Evolutionary conservation across 2,888 invertebrate genomes (phyloP).

Genomic region (Chydorus sphaericus): DNA sequence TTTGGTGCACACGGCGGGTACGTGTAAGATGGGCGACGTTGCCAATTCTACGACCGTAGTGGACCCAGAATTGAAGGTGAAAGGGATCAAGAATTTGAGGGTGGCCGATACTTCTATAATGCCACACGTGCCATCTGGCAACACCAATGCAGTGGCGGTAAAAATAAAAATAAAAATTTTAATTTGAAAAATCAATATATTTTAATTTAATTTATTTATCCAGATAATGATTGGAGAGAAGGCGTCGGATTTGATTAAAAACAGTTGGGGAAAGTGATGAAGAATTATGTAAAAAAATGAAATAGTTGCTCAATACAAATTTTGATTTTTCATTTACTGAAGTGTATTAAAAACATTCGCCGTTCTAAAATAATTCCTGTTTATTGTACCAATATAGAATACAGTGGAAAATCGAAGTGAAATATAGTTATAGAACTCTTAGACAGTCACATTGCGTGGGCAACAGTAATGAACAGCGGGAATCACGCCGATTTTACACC

Average conservation of each 20-base stretch:
- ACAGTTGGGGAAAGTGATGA: neutral
- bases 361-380: too few species aligned
- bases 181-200: neutral
- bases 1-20: slow-evolving; percentile 77
- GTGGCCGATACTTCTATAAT: slow-evolving; percentile 78
- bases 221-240: slow-evolving; percentile 4
- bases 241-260: slow-evolving; percentile 12
- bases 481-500: too few species aligned
- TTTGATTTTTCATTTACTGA: too few species aligned
- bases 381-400: too few species aligned
- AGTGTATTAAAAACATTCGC: too few species aligned
- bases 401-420: too few species aligned
- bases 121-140: slow-evolving; percentile 76
- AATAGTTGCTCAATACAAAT: too few species aligned
- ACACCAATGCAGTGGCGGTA: slow-evolving; percentile 67
- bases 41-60: slow-evolving; percentile 67
- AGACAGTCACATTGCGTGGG: too few species aligned
- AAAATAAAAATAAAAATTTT: neutral
- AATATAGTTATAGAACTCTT: too few species aligned
- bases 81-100: slow-evolving; percentile 59
- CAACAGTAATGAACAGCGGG: too few species aligned
- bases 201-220: neutral
- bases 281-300: neutral
- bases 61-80: slow-evolving; percentile 57
- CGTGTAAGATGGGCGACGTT: slow-evolving; percentile 73